phyloP scores from a whole-genome alignment of 2,113 vertebrate species.

The Malurus alboscapulatus region DNA sequence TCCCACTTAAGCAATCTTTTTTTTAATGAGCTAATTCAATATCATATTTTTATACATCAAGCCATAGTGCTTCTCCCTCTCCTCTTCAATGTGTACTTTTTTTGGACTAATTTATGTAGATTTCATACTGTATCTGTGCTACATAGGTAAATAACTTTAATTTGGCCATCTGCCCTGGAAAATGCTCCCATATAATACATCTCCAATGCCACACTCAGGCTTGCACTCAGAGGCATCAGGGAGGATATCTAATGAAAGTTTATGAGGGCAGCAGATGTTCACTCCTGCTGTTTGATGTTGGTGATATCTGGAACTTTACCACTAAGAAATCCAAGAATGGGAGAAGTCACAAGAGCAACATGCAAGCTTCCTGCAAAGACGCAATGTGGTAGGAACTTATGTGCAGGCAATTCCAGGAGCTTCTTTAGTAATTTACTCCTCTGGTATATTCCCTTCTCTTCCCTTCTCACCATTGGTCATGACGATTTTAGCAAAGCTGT shows the following conservation, averaged over 20 bases:
- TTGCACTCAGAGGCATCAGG: neutral
- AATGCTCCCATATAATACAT: neutral
- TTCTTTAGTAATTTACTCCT: neutral
- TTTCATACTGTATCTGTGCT: neutral
- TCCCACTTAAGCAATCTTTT: neutral
- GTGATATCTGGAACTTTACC: conserved; percentile 13
- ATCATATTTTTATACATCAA: neutral
- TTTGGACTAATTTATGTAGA: neutral
- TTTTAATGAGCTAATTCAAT: neutral
- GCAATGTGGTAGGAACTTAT: neutral
- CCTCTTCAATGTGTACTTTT: neutral
- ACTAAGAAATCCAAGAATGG: neutral
- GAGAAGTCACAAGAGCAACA: neutral
- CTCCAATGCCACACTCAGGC: neutral
- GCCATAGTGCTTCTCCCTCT: neutral
- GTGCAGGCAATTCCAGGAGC: neutral
- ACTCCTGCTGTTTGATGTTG: neutral
- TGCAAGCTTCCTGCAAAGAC: neutral
- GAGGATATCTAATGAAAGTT: neutral
- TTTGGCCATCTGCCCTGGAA: conserved; percentile 38
- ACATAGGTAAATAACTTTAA: conserved; percentile 49
- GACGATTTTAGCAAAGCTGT: neutral
- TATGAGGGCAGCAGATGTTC: neutral
- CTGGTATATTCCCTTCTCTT: neutral
- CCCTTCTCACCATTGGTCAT: too few species aligned